These are phyloP conservation scores for Phymastichus coffea DNA, from an alignment of 1,140 invertebrate species.

Conservation along the genomic window DNA sequence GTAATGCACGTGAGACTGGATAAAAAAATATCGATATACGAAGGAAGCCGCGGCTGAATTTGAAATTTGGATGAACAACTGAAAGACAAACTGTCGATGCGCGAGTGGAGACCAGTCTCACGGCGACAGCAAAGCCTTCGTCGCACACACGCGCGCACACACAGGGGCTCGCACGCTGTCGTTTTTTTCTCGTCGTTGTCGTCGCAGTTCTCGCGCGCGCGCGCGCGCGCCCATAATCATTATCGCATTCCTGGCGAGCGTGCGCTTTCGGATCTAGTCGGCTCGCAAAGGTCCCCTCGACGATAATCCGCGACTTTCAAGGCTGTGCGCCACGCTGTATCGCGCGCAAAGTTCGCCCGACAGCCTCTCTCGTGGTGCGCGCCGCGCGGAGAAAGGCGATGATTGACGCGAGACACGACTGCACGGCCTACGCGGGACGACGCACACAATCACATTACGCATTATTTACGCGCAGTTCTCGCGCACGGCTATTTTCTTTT, in stretches of 20 bases:
- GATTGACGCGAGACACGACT: conserved; percentile 39
- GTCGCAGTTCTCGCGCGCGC: too few relatives aligned
- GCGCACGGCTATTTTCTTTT: too few relatives aligned
- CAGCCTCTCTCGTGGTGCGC: neutral
- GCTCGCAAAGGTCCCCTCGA: conserved; percentile 31
- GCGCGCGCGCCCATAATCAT: conserved; percentile 1
- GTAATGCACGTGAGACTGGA: too few relatives aligned
- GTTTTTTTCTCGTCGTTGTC: too few relatives aligned
- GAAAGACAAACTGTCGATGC: too few relatives aligned
- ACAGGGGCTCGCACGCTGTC: neutral
- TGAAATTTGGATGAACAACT: too few relatives aligned
- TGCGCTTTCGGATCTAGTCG: conserved; percentile 25
- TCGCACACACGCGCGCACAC: too few relatives aligned
- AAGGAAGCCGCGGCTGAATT: too few relatives aligned
- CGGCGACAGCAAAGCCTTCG: too few relatives aligned
- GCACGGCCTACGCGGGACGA: conserved; percentile 20
- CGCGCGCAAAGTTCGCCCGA: neutral
- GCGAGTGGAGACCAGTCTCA: too few relatives aligned
- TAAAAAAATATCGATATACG: too few relatives aligned
- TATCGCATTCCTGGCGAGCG: conserved; percentile 5
- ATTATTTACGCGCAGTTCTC: conserved; percentile 44
- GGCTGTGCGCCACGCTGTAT: conserved; percentile 26
- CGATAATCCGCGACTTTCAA: conserved; percentile 25
- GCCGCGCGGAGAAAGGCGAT: conserved; percentile 42
- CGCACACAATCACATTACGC: conserved; percentile 28